Percentiles rank a stretch among this genome's conserved stretches.
Conservation (phyloP, 2,797 vertebrate genomes). For the Clarias pachynema region DNA sequence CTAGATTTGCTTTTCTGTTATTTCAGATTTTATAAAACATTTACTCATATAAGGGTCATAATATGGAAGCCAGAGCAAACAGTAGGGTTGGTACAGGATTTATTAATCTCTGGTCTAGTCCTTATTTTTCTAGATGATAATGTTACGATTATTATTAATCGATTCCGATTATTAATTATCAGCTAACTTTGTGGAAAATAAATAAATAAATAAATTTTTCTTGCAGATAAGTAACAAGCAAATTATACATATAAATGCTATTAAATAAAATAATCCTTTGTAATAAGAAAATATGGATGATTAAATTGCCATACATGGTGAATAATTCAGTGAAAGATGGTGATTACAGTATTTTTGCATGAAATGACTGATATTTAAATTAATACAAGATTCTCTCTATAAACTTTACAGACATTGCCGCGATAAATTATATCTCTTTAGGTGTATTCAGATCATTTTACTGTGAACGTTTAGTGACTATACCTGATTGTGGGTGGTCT, state of each 20-base stretch:
- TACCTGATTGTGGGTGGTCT: conserved; percentile 50
- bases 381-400: not conserved
- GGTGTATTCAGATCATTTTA: not conserved
- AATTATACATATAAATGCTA: not conserved
- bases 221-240: not conserved
- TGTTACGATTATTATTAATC: not conserved
- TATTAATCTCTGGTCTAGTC: not conserved
- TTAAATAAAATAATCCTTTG: not conserved
- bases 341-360: conserved; percentile 2
- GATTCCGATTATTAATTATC: too few relatives aligned
- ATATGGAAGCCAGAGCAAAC: not conserved
- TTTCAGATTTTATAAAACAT: not conserved
- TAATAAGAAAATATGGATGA: not conserved
- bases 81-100: not conserved
- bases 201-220: too few relatives aligned
- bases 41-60: not conserved
- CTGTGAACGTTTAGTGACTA: conserved; percentile 11
- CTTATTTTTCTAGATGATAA: not conserved
- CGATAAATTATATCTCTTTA: not conserved
- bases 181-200: too few relatives aligned
- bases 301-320: not conserved
- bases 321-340: conserved; percentile 7
- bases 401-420: not conserved
- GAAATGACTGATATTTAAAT: not conserved
- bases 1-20: conserved; percentile 2